Evolutionary conservation across 2,113 vertebrate species (phyloP), one percentile per base, ranked within the genome.

Genomic region (Callipepla californica): DNA sequence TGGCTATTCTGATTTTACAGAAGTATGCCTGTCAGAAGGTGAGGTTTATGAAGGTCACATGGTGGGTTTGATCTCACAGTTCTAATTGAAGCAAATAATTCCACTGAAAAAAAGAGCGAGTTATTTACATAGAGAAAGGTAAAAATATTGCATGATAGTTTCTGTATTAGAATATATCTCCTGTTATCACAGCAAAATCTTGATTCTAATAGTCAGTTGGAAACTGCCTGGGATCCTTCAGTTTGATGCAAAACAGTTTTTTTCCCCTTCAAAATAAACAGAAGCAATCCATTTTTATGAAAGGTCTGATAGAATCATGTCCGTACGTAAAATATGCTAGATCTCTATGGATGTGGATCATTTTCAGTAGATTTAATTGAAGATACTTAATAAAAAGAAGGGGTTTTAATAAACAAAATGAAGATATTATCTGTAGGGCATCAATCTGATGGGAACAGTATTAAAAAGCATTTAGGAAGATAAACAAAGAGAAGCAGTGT

Each of bases 391-490:
- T 66, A 77, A 70, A 90, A 88, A 80, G 57, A 62, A 59, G 22
- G 25, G 22, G 18, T 22, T 4, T 69, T 81, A 80, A 34, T 62
- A 83, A 18, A 83, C 6, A 75, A 77, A 92, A 83, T 1, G 1
- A 86, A 77, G 44, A 63, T 40, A 55, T 17, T 72, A 73, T 79
- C 51, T 92, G 40, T n/a, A 90, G 0, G 5, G 38, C 40, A 81
- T 61, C 53, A 44, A 40, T 67, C 65, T 67, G 68, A 84, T 21
- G 73, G 90, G 89, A 96, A 40, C 20, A 61, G 10, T 75, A 83
- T 53, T 94, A 84, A 81, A 90, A 88, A 72, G 51, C 57, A 51
- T 78, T 94, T 84, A 65, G 30, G 32, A 90, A 80, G 44, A 87
- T 78, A 67, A 90, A 92, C 48, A 85, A 82, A 32, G 47, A 82